These are phyloP conservation scores for Isoperla grammatica DNA, from an alignment of 2,888 invertebrate species.

Conservation along the genomic window DNA sequence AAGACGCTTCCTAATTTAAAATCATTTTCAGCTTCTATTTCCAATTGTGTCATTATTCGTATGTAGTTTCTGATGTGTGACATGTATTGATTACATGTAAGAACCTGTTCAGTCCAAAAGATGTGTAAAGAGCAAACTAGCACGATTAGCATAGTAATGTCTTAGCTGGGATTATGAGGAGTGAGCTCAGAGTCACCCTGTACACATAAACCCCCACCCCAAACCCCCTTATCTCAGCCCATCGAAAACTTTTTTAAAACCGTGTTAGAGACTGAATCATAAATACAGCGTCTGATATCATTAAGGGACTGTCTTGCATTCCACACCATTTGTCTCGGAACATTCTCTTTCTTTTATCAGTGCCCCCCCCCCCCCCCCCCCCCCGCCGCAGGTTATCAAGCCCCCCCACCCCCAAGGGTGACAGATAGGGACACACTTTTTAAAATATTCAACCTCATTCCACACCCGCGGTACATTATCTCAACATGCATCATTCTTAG, in stretches of 20 bases:
- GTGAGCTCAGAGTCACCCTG: too few relatives aligned
- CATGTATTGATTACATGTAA: too few relatives aligned
- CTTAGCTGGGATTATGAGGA: too few relatives aligned
- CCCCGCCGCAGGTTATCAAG: slow-evolving; percentile 19
- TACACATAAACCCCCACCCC: too few relatives aligned
- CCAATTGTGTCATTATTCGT: too few relatives aligned
- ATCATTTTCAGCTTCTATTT: too few relatives aligned
- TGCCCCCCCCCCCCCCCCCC: slow-evolving; percentile 6
- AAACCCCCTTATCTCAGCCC: slow-evolving; percentile 10
- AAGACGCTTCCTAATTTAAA: too few relatives aligned
- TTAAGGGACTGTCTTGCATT: slow-evolving; percentile 21
- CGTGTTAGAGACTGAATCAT: slow-evolving; percentile 4
- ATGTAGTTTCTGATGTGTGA: too few relatives aligned
- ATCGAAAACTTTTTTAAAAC: slow-evolving; percentile 11
- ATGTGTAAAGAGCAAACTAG: too few relatives aligned
- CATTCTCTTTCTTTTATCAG: slow-evolving; percentile 25
- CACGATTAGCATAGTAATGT: too few relatives aligned
- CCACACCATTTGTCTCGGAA: slow-evolving; percentile 27
- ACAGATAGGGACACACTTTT: slow-evolving; percentile 17
- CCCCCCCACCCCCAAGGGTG: slow-evolving; percentile 34
- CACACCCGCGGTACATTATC: slow-evolving; percentile 11
- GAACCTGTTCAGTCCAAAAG: too few relatives aligned
- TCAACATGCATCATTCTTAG: slow-evolving; percentile 18
- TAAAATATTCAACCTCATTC: slow-evolving; percentile 15
- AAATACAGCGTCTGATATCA: slow-evolving; percentile 16